Conservation (phyloP, 1,140 invertebrate genomes). For the Drosophila serrata region DNA sequence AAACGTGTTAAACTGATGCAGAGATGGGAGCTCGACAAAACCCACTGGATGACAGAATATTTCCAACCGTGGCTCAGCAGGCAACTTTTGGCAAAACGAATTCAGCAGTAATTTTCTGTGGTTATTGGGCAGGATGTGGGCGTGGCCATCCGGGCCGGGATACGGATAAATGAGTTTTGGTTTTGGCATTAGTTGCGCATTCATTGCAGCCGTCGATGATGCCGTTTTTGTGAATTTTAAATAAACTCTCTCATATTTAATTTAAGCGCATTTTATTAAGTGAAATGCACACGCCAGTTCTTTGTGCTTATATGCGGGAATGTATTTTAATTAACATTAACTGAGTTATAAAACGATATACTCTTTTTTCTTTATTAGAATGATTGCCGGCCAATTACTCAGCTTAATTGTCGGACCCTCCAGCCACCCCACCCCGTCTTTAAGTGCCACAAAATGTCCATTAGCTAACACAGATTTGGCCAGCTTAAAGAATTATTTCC, state of each 20-base stretch:
- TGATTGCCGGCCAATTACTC: slow-evolving; percentile 10
- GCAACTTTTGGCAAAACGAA: slow-evolving; percentile 35
- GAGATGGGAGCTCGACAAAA: slow-evolving; percentile 13
- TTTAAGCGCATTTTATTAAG: slow-evolving; percentile 14
- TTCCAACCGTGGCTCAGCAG: slow-evolving; percentile 28
- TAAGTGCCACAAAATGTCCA: slow-evolving; percentile 12
- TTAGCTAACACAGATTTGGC: slow-evolving; percentile 1
- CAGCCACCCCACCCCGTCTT: background rate
- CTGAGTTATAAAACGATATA: slow-evolving; percentile 1
- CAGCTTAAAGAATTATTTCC: slow-evolving; percentile 12
- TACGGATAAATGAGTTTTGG: slow-evolving; percentile 29
- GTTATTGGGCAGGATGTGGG: slow-evolving; percentile 42
- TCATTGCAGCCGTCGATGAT: slow-evolving; percentile 17
- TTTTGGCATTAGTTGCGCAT: slow-evolving; percentile 36
- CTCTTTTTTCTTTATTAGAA: background rate
- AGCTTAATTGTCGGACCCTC: background rate
- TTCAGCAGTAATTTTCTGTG: slow-evolving; percentile 37
- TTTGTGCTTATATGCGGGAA: background rate
- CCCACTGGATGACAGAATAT: slow-evolving; percentile 51
- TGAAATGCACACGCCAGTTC: slow-evolving; percentile 3
- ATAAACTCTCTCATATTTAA: slow-evolving; percentile 15
- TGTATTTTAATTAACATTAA: slow-evolving; percentile 8
- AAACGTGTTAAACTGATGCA: slow-evolving; percentile 36
- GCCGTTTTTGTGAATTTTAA: slow-evolving; percentile 35
- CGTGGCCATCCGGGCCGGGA: slow-evolving; percentile 17